These are phyloP conservation scores for Malacoctenus gilli DNA, from an alignment of 2,797 vertebrate species.

Conservation along the genomic window DNA sequence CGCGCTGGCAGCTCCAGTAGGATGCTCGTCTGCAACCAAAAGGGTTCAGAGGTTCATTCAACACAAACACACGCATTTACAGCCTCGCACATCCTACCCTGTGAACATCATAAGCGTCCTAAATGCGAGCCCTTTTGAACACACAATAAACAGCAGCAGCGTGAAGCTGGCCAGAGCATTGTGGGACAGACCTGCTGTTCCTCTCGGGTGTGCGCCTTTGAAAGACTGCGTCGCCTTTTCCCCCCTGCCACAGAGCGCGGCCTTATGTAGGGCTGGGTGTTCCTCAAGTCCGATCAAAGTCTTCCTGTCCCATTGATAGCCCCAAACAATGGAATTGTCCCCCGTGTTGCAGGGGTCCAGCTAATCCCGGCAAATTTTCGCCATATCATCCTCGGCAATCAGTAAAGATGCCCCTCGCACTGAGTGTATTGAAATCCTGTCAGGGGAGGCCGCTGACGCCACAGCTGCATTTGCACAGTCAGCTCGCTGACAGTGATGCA, in stretches of 20 bases:
- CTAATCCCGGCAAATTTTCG: slow-evolving; percentile 1
- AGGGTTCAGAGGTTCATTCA: slow-evolving; percentile 48
- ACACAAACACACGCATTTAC: slow-evolving; percentile 41
- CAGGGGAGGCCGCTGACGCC: too few relatives aligned
- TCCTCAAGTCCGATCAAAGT: slow-evolving; percentile 70
- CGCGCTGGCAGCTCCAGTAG: slow-evolving; percentile 15
- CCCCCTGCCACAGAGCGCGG: slow-evolving; percentile 44
- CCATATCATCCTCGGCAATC: slow-evolving; percentile 3
- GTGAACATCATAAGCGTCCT: slow-evolving; percentile 62
- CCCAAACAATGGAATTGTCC: slow-evolving; percentile 67
- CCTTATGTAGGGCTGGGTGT: slow-evolving; percentile 63
- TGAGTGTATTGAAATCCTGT: too few relatives aligned
- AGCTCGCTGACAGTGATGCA: too few relatives aligned
- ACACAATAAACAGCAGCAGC: slow-evolving; percentile 72
- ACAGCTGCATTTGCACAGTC: too few relatives aligned
- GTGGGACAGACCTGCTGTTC: slow-evolving; percentile 46
- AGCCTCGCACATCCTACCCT: slow-evolving; percentile 54
- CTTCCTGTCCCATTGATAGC: slow-evolving; percentile 75
- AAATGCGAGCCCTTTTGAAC: slow-evolving; percentile 54
- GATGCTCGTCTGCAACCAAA: slow-evolving; percentile 7
- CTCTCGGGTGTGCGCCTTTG: slow-evolving; percentile 55
- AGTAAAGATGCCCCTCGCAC: too few relatives aligned
- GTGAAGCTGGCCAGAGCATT: slow-evolving; percentile 59
- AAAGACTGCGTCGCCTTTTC: slow-evolving; percentile 63
- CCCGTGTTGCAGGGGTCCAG: slow-evolving; percentile 1